Evolutionary conservation across 53 echinoderm and acorn worm genomes (phyloP).

Genomic region (Temnopleurus reevesii): DNA sequence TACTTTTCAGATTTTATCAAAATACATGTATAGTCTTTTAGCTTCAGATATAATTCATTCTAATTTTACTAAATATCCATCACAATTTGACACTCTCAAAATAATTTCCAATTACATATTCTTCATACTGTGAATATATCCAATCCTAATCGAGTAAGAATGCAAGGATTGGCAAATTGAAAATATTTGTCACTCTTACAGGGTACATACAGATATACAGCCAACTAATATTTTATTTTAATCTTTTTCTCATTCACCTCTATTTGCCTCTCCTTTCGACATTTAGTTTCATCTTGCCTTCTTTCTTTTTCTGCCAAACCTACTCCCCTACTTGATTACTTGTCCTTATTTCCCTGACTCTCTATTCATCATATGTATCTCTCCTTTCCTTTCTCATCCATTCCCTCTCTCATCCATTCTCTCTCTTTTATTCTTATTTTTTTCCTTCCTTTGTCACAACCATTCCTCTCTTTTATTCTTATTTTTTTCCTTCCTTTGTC

Average conservation of each 20-base stretch:
- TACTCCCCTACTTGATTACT: too few species aligned
- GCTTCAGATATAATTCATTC: conserved; percentile 4
- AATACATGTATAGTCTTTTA: not conserved
- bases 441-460: not conserved
- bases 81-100: not conserved
- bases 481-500: not conserved
- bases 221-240: not conserved
- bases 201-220: not conserved
- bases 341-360: too few species aligned
- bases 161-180: not conserved
- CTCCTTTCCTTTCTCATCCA: too few species aligned
- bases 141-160: not conserved
- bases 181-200: not conserved
- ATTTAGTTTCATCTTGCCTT: too few species aligned
- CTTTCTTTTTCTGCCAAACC: too few species aligned
- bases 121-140: not conserved
- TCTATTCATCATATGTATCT: too few species aligned
- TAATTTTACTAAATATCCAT: conserved; percentile 7
- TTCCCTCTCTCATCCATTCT: too few species aligned
- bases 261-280: too few species aligned
- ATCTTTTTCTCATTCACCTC: not conserved
- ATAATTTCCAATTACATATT: not conserved
- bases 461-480: not conserved
- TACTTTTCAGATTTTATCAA: not conserved
- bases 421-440: too few species aligned